Base-by-base conservation (phyloP, 1,140 invertebrate genomes). In the Drosophila malerkotliana region DNA sequence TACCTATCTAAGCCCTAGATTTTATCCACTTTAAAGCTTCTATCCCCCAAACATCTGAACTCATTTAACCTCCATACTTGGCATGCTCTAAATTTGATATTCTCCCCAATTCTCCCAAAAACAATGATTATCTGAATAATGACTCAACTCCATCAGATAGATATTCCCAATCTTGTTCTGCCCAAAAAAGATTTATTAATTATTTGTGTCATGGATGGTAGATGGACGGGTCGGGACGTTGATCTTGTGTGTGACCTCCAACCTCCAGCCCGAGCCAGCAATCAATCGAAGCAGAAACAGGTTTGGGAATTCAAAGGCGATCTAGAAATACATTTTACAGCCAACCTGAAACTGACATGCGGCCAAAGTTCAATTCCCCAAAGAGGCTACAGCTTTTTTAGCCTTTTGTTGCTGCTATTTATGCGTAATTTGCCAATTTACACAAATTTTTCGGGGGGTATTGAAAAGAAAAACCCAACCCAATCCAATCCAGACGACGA, bases 361-460 rank as follows among this genome's bases (percentile, higher is more conserved):
- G 15, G 9, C 30, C 1, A 59, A 34, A 58, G 66, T 80, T 77
- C 62, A 66, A 83, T 62, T 78, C 63, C 78, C 72, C 57, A 48
- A 71, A 56, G 73, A 24, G 59, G 55, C 15, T 62, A 21, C 21
- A 21, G 21, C 21, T 21, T 3, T 21, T 21, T 21, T 21, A 41
- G 71, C 61, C 48, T 39, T 56, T 74, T 79, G 44, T 18, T 21
- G n/a, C 0, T 44, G 69, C 58, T 72, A 52, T 87, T 81, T 87
- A 81, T 81, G 82, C 69, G 69, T 81, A 77, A 81, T 87, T 87
- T 78, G 82, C 60, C 77, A 87, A 77, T 87, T 87, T 87, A 69
- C 81, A 71, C 82, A 75, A 85, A 85, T 85, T 81, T 73, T 56
- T 62, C 49, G 57, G 45, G 54, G 34, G n/a, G n/a, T 14, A 41